Percentiles rank a stretch among this genome's conserved stretches.
Evolutionary conservation across 2,113 vertebrate genomes (phyloP).

Genomic region (Alaudala cheleensis): DNA sequence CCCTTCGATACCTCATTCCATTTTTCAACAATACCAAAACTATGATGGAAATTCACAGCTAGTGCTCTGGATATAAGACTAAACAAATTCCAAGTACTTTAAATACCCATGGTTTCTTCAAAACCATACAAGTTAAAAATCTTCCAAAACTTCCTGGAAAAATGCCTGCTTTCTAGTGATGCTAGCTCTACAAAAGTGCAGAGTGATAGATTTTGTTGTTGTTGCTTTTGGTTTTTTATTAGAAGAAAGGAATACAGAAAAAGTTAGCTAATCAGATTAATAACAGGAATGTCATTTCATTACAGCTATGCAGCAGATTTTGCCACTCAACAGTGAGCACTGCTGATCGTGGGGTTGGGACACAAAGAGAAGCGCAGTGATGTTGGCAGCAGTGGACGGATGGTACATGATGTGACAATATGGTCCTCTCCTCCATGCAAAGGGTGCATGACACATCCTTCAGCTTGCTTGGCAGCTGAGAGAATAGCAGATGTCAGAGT

Average conservation of each 20-base stretch:
- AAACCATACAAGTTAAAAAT: background rate
- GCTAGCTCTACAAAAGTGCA: background rate
- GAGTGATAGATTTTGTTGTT: background rate
- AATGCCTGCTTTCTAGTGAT: background rate
- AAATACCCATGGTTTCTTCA: background rate
- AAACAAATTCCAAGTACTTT: background rate
- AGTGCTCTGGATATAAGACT: background rate
- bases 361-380: background rate
- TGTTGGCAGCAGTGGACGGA: background rate
- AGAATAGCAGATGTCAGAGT: background rate
- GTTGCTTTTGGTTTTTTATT: background rate
- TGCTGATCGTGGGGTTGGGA: background rate
- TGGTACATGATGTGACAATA: background rate
- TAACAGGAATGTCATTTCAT: background rate
- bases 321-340: rapidly evolving
- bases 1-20: background rate
- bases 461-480: background rate
- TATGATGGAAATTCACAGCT: background rate
- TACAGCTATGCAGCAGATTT: background rate
- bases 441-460: background rate
- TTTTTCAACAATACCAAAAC: background rate
- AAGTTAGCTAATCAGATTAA: background rate
- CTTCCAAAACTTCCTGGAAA: background rate
- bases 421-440: background rate
- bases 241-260: background rate